Evolutionary conservation across 2,797 vertebrate species (phyloP).

Genomic region (Mus minutoides): DNA sequence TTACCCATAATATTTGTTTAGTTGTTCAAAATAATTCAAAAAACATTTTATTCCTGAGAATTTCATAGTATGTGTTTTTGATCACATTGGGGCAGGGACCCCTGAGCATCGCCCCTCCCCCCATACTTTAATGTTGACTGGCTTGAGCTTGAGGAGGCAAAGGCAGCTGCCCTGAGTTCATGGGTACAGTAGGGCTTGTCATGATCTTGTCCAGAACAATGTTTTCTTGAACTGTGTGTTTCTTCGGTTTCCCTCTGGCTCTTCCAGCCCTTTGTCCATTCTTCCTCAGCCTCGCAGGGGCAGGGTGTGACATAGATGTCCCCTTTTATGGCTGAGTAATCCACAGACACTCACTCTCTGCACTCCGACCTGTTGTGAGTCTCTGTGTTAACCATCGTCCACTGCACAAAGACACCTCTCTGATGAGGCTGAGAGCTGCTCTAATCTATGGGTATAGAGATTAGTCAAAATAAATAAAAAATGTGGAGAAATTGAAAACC

Average conservation of each 20-base stretch:
- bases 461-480: background rate
- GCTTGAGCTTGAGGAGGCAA: background rate
- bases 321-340: background rate
- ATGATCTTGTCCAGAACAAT: no score
- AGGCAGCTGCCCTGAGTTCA: background rate
- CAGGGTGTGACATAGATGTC: no score
- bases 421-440: background rate
- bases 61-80: background rate
- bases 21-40: slow-evolving; percentile 8
- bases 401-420: background rate
- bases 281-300: background rate
- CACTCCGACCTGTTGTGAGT: background rate
- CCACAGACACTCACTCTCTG: no score
- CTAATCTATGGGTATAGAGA: background rate
- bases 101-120: no score
- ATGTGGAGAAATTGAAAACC: background rate
- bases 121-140: background rate
- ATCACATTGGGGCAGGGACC: background rate
- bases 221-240: background rate
- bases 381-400: background rate
- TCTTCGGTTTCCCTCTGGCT: background rate
- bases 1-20: background rate
- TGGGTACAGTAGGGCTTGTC: background rate
- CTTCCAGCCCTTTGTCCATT: background rate
- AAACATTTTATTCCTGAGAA: background rate